Base-by-base conservation (phyloP, 2,888 invertebrate species). In the Ypsolopha scabrella region DNA sequence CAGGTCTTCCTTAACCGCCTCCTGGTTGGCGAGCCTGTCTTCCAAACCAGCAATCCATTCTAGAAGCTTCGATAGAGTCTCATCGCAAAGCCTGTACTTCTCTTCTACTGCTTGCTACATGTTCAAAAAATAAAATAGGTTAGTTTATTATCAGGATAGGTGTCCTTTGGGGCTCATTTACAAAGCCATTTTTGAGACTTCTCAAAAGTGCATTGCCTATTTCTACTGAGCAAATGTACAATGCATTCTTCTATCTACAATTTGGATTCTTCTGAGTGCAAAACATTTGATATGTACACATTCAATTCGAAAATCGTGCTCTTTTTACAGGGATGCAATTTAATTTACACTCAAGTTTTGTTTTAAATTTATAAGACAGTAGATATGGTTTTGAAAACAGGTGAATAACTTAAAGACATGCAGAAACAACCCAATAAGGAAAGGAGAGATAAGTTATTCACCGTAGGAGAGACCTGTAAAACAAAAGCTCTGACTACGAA, bases 51-150 rank as follows among this genome's bases (percentile, higher is more conserved):
- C 89, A 61, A 97, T 92, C 96, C 96, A 97, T 76, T 94, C 92
- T 62, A 96, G 87, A 53, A 97, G 88, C 72, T 94, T 94, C 56
- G 92, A 91, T 54, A 96, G 88, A 43, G 92, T 93, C 75, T 96
- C 95, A 77, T 95, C 95, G 80, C 96, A 96, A 65, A 94, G 88
- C 72, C 94, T 93, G 89, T 96, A 97, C 80, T 96, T 96, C 78
- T 97, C 97, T 85, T 96, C 94, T 63, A 96, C 94, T 69, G 96
- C 96, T 94, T 96, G 95, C 97, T 97, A 89, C 60, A 79, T 60
- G 62, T 61, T 60, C 50, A 65, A 74, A 68, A 65, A 62, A 53
- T 9, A 14, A 24, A 48, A 53, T 54, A 54, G 47, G 46, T 58
- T 57, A 68, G 58, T 64, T 47, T 58, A 54, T 55, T 4, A 3